phyloP scores from a whole-genome alignment of 53 echinoderm and acorn worm genomes.

The Astropecten irregularis region DNA sequence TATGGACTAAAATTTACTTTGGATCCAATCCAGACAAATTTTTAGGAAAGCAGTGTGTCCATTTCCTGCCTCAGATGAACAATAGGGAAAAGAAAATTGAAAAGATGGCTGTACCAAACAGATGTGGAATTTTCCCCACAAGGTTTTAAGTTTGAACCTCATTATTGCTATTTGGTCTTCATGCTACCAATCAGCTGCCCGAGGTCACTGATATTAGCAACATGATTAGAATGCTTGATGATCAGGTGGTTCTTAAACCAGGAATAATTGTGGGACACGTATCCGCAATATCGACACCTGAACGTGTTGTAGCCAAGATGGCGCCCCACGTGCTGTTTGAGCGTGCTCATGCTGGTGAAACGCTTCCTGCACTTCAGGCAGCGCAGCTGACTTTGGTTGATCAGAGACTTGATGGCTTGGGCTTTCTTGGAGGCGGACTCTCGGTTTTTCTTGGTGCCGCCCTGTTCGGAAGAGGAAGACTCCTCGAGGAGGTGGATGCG shows the following conservation, averaged over 20 bases:
- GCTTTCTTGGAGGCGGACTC: conserved; percentile 69
- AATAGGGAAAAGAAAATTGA: too few relatives aligned
- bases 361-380: conserved; percentile 93
- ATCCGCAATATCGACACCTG: conserved; percentile 87
- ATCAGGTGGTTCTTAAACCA: conserved; percentile 96
- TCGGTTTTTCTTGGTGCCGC: conserved; percentile 33
- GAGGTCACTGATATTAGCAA: conserved; percentile 57
- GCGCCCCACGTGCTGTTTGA: conserved; percentile 90
- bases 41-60: too few relatives aligned
- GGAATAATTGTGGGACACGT: conserved; percentile 86
- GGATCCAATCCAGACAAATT: too few relatives aligned
- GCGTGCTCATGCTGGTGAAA: conserved; percentile 72
- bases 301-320: conserved; percentile 94
- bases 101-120: too few relatives aligned
- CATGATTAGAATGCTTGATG: conserved; percentile 71
- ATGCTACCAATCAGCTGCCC: conserved; percentile 79
- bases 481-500: conserved; percentile 65
- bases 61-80: too few relatives aligned
- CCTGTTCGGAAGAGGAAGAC: conserved; percentile 30
- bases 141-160: too few relatives aligned
- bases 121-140: too few relatives aligned
- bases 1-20: too few relatives aligned
- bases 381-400: conserved; percentile 84
- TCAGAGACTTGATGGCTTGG: conserved; percentile 74
- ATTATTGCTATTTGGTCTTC: conserved; percentile 66